phyloP scores from a whole-genome alignment of 92 coral and sea anemone species.

The Zoanthus gigantus region DNA sequence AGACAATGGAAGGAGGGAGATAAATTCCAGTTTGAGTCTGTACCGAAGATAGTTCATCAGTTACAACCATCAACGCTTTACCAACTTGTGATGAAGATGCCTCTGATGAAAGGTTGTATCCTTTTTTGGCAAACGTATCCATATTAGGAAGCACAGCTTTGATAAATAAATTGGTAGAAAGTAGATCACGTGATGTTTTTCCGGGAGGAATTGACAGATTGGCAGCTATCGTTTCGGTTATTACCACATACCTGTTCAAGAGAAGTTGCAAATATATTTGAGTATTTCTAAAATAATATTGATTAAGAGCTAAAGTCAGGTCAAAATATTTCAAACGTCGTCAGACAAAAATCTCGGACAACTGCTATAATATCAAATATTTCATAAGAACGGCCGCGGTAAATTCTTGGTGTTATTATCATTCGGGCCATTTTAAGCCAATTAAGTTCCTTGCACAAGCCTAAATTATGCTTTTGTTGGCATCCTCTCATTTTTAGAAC shows the following conservation, averaged over 20 bases:
- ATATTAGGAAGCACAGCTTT: conserved; percentile 52
- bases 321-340: no score
- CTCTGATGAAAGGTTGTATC: conserved; percentile 23
- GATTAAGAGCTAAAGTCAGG: no score
- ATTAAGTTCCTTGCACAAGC: no score
- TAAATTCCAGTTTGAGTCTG: conserved; percentile 68
- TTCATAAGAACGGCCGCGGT: no score
- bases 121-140: conserved; percentile 48
- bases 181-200: conserved; percentile 57
- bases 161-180: conserved; percentile 66
- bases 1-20: conserved; percentile 59
- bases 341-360: no score
- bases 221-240: conserved; percentile 70
- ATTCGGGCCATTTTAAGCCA: no score
- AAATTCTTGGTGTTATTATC: no score
- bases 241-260: conserved; percentile 58
- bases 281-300: no score
- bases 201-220: conserved; percentile 66
- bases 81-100: background rate
- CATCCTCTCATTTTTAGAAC: no score
- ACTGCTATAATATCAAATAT: no score
- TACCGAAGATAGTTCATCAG: conserved; percentile 50
- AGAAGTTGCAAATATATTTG: background rate
- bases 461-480: no score
- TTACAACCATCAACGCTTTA: conserved; percentile 35